Base-by-base conservation (phyloP, 2,888 invertebrate genomes). In the Heliconius ethilla region DNA sequence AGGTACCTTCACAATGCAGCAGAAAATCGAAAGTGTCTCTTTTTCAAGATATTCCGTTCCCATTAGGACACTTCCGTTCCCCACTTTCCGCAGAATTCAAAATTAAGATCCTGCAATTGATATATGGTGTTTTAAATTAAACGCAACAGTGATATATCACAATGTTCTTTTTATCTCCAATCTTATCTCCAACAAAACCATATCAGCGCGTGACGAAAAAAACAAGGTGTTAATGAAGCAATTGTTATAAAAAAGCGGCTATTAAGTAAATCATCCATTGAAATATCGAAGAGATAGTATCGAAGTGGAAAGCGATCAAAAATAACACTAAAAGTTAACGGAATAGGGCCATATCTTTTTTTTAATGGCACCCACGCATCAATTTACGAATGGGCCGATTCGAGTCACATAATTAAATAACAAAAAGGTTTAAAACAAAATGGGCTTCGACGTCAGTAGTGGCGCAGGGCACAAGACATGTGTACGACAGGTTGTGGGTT, bases 371-470 rank as follows among this genome's bases (percentile, higher is more conserved):
- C 86, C 85, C 83, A 85, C 86, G 85, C 87, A 84, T 83, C 87
- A 87, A 89, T 90, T 90, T 89, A 90, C 87, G 86, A 87, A 88
- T 88, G 86, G 86, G 82, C 81, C 84, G 84, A 88, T 89, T 89
- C 89, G 89, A 69, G 69, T 45, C 89, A 89, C 89, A 89, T 89
- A 91, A 92, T 91, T 91, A 91, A 92, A 91, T 90, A 88, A 91
- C 89, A 90, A 90, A 91, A 91, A 89, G 88, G 85, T 86, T 86
- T 80, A 77, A 80, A 85, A 87, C 83, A 86, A 85, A 85, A 86
- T 85, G 80, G 77, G 82, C n/a, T 51, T 51, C 22, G 22, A 51
- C 1, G 18, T 7, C 22, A 51, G n/a, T 59, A 7, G 10, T 59
- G 59, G n/a, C 4, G 22, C 59, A n/a, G n/a, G n/a, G 59, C 22